A percentile compares a stretch with the other conserved stretches of the same genome.
Evolutionary conservation across 2,113 vertebrate genomes (phyloP).

Genomic region (Upupa epops): DNA sequence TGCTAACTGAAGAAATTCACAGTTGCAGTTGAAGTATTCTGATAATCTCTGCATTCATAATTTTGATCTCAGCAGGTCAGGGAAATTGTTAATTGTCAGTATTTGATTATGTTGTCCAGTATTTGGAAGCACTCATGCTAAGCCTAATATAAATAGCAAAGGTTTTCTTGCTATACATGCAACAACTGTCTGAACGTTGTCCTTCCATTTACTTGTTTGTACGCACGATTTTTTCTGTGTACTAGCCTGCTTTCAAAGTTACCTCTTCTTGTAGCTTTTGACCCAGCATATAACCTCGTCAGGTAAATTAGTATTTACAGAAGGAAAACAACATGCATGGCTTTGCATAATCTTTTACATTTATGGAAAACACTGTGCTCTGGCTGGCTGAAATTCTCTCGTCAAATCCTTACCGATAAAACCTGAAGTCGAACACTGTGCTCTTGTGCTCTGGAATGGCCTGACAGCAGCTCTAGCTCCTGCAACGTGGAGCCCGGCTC

Average conservation of each 20-base stretch:
- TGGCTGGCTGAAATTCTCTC: not conserved
- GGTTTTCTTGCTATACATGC: not conserved
- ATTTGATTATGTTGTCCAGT: not conserved
- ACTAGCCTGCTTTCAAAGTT: not conserved
- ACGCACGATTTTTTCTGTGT: not conserved
- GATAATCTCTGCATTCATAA: not conserved
- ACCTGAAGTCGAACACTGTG: not conserved
- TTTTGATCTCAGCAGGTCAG: not conserved
- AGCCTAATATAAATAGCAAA: not conserved
- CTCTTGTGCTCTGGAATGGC: not conserved
- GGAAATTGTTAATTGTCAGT: not conserved
- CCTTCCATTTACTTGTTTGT: not conserved
- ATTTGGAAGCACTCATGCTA: not conserved
- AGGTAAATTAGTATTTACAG: not conserved
- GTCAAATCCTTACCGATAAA: not conserved
- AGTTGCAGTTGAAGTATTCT: not conserved
- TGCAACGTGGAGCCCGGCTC: not conserved
- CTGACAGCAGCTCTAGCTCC: not conserved
- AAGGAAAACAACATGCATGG: not conserved
- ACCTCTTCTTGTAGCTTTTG: not conserved
- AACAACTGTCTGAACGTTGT: not conserved
- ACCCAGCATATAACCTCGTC: not conserved
- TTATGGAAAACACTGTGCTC: not conserved
- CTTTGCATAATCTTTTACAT: not conserved
- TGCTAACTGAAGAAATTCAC: not conserved